phyloP scores from a whole-genome alignment of 2,888 invertebrate genomes.

The Glomeris marginata region DNA sequence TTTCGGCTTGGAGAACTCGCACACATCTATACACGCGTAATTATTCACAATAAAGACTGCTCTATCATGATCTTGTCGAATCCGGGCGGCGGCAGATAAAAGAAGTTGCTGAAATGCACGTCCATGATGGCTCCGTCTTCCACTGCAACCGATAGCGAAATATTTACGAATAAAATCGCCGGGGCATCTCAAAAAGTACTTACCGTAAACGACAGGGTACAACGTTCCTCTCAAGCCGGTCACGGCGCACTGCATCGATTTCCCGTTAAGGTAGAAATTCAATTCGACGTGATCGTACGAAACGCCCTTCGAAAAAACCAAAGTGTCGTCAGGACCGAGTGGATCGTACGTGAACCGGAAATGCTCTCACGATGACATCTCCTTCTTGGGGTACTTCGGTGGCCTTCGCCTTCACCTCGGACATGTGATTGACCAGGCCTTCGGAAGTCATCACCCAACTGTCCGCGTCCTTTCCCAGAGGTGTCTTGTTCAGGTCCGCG shows the following conservation, averaged over 20 bases:
- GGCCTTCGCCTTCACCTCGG: conserved; percentile 56
- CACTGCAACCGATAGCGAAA: conserved; percentile 45
- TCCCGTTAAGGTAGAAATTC: conserved; percentile 87
- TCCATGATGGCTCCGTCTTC: conserved; percentile 97
- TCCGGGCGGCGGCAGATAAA: conserved; percentile 57
- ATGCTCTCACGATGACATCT: conserved; percentile 56
- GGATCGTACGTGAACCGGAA: not conserved
- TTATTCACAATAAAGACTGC: conserved; percentile 80
- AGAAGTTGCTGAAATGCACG: conserved; percentile 78
- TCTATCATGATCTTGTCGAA: conserved; percentile 94
- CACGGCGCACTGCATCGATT: conserved; percentile 65
- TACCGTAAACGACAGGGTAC: conserved; percentile 85
- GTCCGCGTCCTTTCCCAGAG: conserved; percentile 73
- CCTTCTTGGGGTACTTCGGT: conserved; percentile 65
- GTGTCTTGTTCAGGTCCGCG: conserved; percentile 68
- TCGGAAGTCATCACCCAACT: conserved; percentile 91
- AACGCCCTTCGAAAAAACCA: conserved; percentile 58
- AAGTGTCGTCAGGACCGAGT: too few species aligned
- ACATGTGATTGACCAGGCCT: conserved; percentile 69
- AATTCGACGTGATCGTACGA: conserved; percentile 92
- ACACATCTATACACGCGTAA: too few species aligned
- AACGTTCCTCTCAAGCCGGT: conserved; percentile 78
- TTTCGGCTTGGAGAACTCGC: too few species aligned
- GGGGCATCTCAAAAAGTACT: conserved; percentile 29
- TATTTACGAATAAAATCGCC: conserved; percentile 18